A percentile compares a stretch with the other conserved stretches of the same genome.
phyloP scores from a whole-genome alignment of 2,888 invertebrate genomes.

The Ormyrus thymus region DNA sequence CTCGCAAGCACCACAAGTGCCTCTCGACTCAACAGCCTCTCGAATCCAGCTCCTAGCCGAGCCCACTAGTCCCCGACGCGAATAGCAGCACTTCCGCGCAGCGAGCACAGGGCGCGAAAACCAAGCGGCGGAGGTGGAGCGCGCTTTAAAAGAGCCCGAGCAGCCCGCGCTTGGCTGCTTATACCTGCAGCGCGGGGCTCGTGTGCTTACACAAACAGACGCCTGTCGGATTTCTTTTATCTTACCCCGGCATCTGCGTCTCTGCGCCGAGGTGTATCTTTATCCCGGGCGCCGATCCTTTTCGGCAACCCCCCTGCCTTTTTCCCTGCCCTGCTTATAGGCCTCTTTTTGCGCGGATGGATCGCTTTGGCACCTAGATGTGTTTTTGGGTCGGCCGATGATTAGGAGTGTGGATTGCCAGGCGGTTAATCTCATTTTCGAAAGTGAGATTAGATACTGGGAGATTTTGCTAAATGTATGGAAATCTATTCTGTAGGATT shows the following conservation, averaged over 20 bases:
- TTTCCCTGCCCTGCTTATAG: background rate
- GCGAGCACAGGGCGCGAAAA: background rate
- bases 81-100: background rate
- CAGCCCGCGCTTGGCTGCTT: slow-evolving; percentile 65
- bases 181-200: slow-evolving; percentile 67
- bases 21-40: background rate
- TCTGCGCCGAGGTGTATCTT: slow-evolving; percentile 15
- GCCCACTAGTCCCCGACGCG: background rate
- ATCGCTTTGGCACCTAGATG: background rate
- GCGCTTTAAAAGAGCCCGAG: background rate
- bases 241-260: slow-evolving; percentile 69
- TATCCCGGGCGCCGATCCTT: slow-evolving; percentile 31
- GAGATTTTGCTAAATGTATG: too few species aligned
- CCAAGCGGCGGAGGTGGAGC: slow-evolving; percentile 53
- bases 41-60: background rate
- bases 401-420: too few species aligned
- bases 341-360: background rate
- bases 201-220: slow-evolving; percentile 71
- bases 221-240: slow-evolving; percentile 74
- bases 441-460: too few species aligned
- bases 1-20: background rate
- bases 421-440: too few species aligned
- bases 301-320: background rate
- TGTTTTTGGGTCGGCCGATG: background rate
- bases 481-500: too few species aligned